A percentile compares a stretch with the other conserved stretches of the same genome.
Evolutionary conservation across 2,888 invertebrate species (phyloP).

Genomic region (Xanthia togata): DNA sequence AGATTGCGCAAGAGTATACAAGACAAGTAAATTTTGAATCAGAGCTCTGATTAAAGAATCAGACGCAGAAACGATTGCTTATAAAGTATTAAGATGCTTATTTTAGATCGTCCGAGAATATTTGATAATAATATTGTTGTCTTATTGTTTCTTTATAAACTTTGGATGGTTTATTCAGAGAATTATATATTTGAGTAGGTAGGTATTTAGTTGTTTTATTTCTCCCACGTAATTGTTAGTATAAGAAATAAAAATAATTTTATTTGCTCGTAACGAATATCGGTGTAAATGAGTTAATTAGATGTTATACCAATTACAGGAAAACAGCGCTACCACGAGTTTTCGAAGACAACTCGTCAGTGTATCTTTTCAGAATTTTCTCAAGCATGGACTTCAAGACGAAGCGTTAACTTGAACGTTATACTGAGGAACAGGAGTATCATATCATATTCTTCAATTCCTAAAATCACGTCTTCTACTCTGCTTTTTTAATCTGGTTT

Average conservation of each 20-base stretch:
- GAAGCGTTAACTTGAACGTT: background rate
- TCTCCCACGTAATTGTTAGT: slow-evolving; percentile 33
- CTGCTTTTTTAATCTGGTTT: background rate
- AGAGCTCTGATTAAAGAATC: slow-evolving; percentile 86
- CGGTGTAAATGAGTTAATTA: slow-evolving; percentile 73
- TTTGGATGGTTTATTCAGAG: slow-evolving; percentile 65
- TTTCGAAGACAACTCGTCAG: slow-evolving; percentile 45
- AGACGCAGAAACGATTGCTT: slow-evolving; percentile 86
- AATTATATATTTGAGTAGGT: slow-evolving; percentile 44
- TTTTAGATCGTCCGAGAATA: slow-evolving; percentile 82
- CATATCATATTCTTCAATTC: background rate
- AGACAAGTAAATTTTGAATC: slow-evolving; percentile 86
- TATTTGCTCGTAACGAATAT: slow-evolving; percentile 73
- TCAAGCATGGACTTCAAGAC: background rate
- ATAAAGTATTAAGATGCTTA: slow-evolving; percentile 85
- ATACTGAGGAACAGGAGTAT: background rate
- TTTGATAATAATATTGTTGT: slow-evolving; percentile 76
- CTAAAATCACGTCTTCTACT: background rate
- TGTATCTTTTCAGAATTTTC: background rate
- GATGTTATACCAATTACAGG: slow-evolving; percentile 73
- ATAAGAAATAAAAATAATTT: slow-evolving; percentile 64
- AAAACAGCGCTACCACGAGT: slow-evolving; percentile 63
- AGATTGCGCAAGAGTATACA: slow-evolving; percentile 72
- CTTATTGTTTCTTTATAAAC: slow-evolving; percentile 74
- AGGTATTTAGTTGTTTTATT: slow-evolving; percentile 28